phyloP scores from a whole-genome alignment of 2,113 vertebrate species.

The Axis porcinus region DNA sequence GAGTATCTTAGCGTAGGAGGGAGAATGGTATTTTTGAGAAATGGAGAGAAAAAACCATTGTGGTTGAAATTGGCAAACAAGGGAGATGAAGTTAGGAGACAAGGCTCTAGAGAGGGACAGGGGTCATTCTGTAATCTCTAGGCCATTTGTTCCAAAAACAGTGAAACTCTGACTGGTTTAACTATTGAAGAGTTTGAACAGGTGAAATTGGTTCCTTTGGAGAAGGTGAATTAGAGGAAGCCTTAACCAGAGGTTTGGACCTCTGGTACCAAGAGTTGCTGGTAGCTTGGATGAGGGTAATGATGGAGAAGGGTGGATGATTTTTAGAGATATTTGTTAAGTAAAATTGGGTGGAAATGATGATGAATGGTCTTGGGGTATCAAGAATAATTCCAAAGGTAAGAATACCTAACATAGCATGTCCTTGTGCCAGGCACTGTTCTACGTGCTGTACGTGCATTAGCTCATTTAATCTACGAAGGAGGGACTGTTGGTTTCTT shows the following conservation, averaged over 20 bases:
- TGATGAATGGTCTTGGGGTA: background rate
- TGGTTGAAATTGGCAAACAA: background rate
- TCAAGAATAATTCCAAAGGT: background rate
- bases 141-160: background rate
- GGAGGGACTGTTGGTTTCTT: background rate
- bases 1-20: background rate
- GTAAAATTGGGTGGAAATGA: background rate
- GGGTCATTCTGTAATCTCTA: background rate
- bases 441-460: accelerated
- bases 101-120: background rate
- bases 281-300: background rate
- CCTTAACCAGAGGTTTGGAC: background rate
- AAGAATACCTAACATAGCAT: background rate
- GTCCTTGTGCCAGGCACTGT: background rate
- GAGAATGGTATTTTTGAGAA: background rate
- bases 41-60: background rate
- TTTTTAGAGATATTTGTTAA: background rate
- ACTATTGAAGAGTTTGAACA: background rate
- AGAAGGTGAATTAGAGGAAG: background rate
- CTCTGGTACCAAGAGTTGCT: background rate
- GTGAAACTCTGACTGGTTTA: background rate
- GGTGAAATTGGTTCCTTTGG: background rate
- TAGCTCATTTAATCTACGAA: background rate
- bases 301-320: background rate
- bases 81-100: background rate